These are phyloP conservation scores for Bradypodion pumilum DNA, from an alignment of 2,797 vertebrate species.

Conservation along the genomic window DNA sequence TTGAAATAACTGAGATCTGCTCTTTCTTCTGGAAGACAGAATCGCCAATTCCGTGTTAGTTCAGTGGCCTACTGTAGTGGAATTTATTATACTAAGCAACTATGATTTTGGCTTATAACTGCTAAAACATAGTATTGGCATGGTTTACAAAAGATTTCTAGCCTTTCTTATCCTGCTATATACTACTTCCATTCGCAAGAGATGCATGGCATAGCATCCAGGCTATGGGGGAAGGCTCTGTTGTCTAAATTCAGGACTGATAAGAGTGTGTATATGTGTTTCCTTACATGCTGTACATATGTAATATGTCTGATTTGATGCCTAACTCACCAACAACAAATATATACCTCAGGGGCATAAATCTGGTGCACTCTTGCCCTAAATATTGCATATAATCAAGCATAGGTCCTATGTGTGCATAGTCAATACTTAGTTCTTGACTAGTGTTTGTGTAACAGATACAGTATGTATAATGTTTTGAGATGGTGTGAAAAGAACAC, in stretches of 20 bases:
- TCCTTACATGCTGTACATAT: no score
- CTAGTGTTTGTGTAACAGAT: background rate
- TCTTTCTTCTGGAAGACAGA: background rate
- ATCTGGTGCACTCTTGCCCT: background rate
- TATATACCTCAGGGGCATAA: no score
- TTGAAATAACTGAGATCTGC: background rate
- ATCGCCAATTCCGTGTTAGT: slow-evolving; percentile 24
- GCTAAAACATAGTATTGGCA: background rate
- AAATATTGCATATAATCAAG: background rate
- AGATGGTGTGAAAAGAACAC: background rate
- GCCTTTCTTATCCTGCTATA: background rate
- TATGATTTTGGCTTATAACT: no score
- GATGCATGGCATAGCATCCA: background rate
- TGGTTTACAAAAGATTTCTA: background rate
- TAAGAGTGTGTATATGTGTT: no score
- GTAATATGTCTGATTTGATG: no score
- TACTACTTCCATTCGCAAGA: background rate
- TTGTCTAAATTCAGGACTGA: background rate
- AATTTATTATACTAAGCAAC: no score
- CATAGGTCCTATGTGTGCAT: background rate
- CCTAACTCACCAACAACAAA: no score
- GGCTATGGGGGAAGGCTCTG: background rate
- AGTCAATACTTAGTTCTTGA: background rate
- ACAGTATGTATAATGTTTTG: background rate
- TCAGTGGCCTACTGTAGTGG: no score